These are phyloP conservation scores for Dinothrombium tinctorium DNA, from an alignment of 1,140 invertebrate species.

Conservation along the genomic window DNA sequence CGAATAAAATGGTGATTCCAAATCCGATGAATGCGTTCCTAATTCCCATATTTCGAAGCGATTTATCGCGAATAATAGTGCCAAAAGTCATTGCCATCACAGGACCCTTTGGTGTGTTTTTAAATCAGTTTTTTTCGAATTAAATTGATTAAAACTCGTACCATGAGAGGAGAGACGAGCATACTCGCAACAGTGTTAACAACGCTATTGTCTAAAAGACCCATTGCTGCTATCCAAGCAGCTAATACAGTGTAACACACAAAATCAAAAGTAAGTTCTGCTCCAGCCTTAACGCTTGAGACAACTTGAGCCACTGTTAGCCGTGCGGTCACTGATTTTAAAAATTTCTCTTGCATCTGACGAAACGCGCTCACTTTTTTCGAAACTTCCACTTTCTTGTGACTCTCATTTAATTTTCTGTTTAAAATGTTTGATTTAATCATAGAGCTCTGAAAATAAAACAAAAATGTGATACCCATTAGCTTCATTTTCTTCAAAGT, in stretches of 20 bases:
- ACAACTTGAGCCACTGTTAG: slow-evolving; percentile 55
- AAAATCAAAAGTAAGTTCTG: slow-evolving; percentile 59
- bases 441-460: neutral
- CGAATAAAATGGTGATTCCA: neutral
- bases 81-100: slow-evolving; percentile 65
- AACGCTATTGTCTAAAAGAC: slow-evolving; percentile 34
- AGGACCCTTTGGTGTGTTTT: slow-evolving; percentile 16
- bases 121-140: neutral
- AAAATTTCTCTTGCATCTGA: slow-evolving; percentile 19
- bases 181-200: slow-evolving; percentile 47
- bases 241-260: slow-evolving; percentile 19
- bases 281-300: slow-evolving; percentile 43
- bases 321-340: slow-evolving; percentile 32
- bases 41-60: slow-evolving; percentile 36
- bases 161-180: slow-evolving; percentile 65
- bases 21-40: slow-evolving; percentile 33
- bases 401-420: neutral
- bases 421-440: neutral
- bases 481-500: neutral
- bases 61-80: slow-evolving; percentile 43
- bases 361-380: slow-evolving; percentile 8
- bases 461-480: neutral
- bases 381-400: neutral
- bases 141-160: slow-evolving; percentile 19
- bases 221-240: slow-evolving; percentile 35